Evolutionary conservation across 2,797 vertebrate species (phyloP), one percentile per base, ranked within the genome.

Genomic region (Intellagama lesueurii): DNA sequence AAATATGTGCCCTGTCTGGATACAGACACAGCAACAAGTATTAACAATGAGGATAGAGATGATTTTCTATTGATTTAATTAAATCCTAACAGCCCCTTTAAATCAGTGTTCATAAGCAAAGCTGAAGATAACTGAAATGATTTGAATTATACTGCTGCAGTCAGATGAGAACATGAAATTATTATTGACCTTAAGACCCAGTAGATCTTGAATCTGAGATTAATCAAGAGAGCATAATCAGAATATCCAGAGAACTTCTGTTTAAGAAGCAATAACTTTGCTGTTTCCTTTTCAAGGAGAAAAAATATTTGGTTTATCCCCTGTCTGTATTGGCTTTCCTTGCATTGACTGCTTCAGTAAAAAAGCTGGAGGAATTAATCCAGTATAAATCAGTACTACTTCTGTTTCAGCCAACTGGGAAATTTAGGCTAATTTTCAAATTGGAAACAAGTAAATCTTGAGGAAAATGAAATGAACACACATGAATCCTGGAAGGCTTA

Each of bases 21-120:
- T 0, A 76, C n/a, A 28, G 88, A 86, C 16, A 89, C 0, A 6
- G 47, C 86, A 86, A 76, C 12, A 89, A 56, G 40, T 80, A 85
- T 87, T 80, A 82, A 76, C 19, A 64, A 87, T 85, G 72, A 85
- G 28, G 0, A 0, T 81, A 82, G 1, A 0, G 1, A 0, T 86
- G 32, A 60, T 86, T 83, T 92, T 89, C 91, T 91, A 77, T 40
- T 1, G 0, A 77, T 82, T 81, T 91, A 40, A 86, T 91, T 85
- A 30, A 44, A 81, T 0, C 69, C 90, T 85, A 40, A 0, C 28
- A 80, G 7, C 1, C 1, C 0, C 2, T 88, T 88, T 89, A 83
- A 47, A 47, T 12, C 68, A 85, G 0, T 40, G 49, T 24, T 91
- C 30, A 87, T 35, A 12, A 81, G 64, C 30, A 91, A 91, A 44